Percentiles rank a stretch among this genome's conserved stretches.
These are phyloP conservation scores for Ceriagrion tenellum DNA, from an alignment of 2,888 invertebrate genomes.

Conservation along the genomic window DNA sequence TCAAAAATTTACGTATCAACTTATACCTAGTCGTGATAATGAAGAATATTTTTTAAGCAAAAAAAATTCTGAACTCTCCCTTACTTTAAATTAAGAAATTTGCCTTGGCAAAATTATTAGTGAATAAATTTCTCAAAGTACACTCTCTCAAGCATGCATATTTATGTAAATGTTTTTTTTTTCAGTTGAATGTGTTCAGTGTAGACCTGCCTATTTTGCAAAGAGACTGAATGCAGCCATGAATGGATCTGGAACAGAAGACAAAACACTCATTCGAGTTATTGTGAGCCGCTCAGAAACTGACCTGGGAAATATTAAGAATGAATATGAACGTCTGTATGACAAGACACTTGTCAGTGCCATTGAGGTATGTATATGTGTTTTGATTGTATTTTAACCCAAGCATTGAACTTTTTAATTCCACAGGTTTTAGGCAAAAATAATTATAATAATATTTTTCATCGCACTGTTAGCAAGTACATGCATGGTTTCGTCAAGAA, in stretches of 20 bases:
- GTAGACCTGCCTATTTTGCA: conserved; percentile 76
- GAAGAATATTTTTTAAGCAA: too few species aligned
- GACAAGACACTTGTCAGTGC: conserved; percentile 74
- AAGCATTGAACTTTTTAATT: too few species aligned
- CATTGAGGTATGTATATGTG: conserved; percentile 70
- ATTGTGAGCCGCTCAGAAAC: conserved; percentile 76
- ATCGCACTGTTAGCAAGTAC: too few species aligned
- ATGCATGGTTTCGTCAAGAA: too few species aligned
- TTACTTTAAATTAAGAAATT: background rate
- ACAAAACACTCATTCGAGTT: conserved; percentile 77
- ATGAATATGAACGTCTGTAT: conserved; percentile 75
- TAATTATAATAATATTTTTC: too few species aligned
- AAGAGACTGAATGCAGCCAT: conserved; percentile 76
- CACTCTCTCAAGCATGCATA: background rate
- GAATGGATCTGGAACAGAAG: conserved; percentile 77
- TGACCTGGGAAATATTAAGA: conserved; percentile 77
- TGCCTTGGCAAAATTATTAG: background rate
- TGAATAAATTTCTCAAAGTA: background rate
- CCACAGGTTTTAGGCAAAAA: background rate
- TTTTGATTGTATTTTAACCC: too few species aligned
- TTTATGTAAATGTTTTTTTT: background rate
- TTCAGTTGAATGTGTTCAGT: conserved; percentile 75
- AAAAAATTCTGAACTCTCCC: too few species aligned
- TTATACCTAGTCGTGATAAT: too few species aligned
- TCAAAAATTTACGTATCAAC: too few species aligned